Evolutionary conservation across 2,888 invertebrate genomes (phyloP), one percentile per base, ranked within the genome.

Genomic region (Leptinotarsa juncta): DNA sequence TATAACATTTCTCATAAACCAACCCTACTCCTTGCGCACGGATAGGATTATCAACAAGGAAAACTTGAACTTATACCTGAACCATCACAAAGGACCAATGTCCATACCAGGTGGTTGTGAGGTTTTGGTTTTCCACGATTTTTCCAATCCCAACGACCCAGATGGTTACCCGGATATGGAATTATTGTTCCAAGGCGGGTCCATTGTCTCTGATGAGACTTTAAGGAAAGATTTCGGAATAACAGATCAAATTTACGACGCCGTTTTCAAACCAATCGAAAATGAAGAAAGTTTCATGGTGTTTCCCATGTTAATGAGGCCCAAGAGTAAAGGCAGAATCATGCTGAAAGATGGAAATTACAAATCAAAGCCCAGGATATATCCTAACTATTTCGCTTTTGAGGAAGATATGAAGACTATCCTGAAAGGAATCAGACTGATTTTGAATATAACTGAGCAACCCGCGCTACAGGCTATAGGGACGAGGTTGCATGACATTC

Each of bases 151-250:
- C 0, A 83, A 88, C 1, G 91, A 92, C 75, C 90, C 91, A 0
- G 89, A 90, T 66, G 90, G 90, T 7, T 90, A 93, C 75, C 93
- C 94, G 0, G 92, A 94, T 81, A 90, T 93, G 71, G 94, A 94
- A 84, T 84, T 94, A 0, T 90, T 94, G 51, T 91, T 90, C 84
- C 88, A 91, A 67, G 91, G 90, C 0, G 93, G 92, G 1, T 93
- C 93, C 1, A 84, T 93, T 15, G 88, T 90, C 50, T 90, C 92
- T 0, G 93, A 94, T 78, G 78, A 81, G 0, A 73, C 85, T 1
- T 77, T 88, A 4, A 84, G 89, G 78, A 84, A 88, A 84, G 86
- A 87, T 80, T 87, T 91, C 83, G 89, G 89, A 1, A 87, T 90
- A 10, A 85, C 85, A 0, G 84, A 87, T n/a, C 81, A 85, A 4